Evolutionary conservation across 2,888 invertebrate species (phyloP), one percentile per base, ranked within the genome.

Genomic region (Tipula vernalis): DNA sequence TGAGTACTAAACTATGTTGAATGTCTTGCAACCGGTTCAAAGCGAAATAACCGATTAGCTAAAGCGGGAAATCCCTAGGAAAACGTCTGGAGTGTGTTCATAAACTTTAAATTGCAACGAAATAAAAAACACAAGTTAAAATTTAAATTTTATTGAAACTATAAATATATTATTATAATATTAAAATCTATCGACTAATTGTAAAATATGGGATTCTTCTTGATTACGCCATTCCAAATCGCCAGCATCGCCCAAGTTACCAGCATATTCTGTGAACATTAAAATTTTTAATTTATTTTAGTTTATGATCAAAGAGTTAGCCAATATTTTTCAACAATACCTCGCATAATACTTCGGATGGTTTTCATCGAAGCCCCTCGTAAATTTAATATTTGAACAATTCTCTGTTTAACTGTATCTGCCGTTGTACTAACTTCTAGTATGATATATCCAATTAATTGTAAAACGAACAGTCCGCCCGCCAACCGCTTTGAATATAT

Each of bases 391-490:
- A 98, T 97, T 90, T 98, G 95, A 88, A 96, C 94, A 0, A 98
- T 96, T 87, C 98, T 93, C 90, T 97, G 97, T 90, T 98, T 98
- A 47, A 97, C 94, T 0, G 92, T 91, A 6, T 93, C 93, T 0
- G 95, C 93, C 15, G 95, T 94, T 4, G 96, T 95, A 87, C 90
- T 90, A 88, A 95, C 95, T 92, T 97, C 97, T 87, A 97, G 92
- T 89, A 97, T 94, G 87, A 96, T 95, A 90, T 98, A 97, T 91
- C 99, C 98, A 39, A 99, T 95, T 86, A 98, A 93, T 92, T 99
- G 99, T 87, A 99, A 93, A 0, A 98, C 98, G 91, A 99, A 99
- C n/a, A 99, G 93, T 0, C 99, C 99, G 8, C 96, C 96, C 87
- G 99, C 98, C 85, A 99, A 92, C 88, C 98, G 93, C 90, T 96